Conservation (phyloP, 2,888 invertebrate species). For the Parnassius smintheus region DNA sequence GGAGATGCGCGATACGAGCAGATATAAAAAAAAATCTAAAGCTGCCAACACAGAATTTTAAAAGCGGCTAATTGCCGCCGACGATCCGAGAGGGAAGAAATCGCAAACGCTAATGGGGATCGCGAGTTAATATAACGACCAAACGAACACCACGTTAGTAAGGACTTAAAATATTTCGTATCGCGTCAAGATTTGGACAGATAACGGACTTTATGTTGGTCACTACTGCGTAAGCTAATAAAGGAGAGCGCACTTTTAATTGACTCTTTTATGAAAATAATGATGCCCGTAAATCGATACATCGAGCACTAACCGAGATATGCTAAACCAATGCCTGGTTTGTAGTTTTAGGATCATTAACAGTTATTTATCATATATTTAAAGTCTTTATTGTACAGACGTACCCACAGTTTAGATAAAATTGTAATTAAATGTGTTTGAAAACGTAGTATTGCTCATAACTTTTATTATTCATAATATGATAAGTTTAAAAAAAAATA, state of each 20-base stretch:
- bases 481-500: too few species aligned
- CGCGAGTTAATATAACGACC: conserved; percentile 25
- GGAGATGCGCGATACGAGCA: conserved; percentile 26
- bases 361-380: too few species aligned
- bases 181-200: conserved; percentile 17
- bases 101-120: conserved; percentile 23
- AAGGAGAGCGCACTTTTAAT: conserved; percentile 23
- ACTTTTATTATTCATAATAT: too few species aligned
- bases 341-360: too few species aligned
- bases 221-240: conserved; percentile 19
- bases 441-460: too few species aligned
- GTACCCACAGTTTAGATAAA: too few species aligned
- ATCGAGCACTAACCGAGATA: background rate
- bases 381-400: too few species aligned
- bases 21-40: conserved; percentile 30
- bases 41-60: conserved; percentile 41
- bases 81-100: conserved; percentile 41
- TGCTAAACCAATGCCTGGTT: too few species aligned
- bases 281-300: conserved; percentile 15
- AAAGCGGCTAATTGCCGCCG: conserved; percentile 43
- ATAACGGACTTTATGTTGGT: conserved; percentile 24
- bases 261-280: conserved; percentile 21
- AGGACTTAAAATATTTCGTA: conserved; percentile 23
- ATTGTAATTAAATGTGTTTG: too few species aligned
- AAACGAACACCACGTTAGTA: conserved; percentile 17